These are phyloP conservation scores for Petrocephalus microphthalmus DNA, from an alignment of 2,113 vertebrate genomes.

Conservation along the genomic window DNA sequence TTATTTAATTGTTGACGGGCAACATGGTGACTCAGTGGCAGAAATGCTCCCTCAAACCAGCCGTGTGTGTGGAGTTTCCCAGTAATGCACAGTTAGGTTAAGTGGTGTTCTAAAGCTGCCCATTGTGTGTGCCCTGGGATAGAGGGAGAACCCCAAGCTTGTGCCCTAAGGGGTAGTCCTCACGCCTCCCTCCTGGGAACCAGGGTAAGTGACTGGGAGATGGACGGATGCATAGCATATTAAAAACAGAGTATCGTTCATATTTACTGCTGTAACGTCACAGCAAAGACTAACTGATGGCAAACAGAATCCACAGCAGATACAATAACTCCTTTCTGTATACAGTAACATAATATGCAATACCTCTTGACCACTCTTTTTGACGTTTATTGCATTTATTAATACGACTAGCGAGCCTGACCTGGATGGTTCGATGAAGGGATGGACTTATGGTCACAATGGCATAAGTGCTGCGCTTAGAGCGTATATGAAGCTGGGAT, in stretches of 20 bases:
- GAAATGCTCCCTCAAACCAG: neutral
- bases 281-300: neutral
- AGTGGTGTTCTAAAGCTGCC: neutral
- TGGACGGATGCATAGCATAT: neutral
- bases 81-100: neutral
- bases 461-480: neutral
- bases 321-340: neutral
- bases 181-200: neutral
- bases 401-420: too few species aligned
- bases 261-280: neutral
- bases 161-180: neutral
- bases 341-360: neutral
- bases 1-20: neutral
- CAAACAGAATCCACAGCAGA: neutral
- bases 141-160: neutral
- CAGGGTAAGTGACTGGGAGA: neutral
- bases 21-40: neutral
- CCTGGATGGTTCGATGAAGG: neutral
- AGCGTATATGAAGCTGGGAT: neutral
- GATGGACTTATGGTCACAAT: neutral
- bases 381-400: neutral
- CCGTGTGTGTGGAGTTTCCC: neutral
- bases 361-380: neutral
- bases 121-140: neutral
- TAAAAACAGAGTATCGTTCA: neutral